Conservation (phyloP, 2,888 invertebrate species). For the Lycia hirtaria region DNA sequence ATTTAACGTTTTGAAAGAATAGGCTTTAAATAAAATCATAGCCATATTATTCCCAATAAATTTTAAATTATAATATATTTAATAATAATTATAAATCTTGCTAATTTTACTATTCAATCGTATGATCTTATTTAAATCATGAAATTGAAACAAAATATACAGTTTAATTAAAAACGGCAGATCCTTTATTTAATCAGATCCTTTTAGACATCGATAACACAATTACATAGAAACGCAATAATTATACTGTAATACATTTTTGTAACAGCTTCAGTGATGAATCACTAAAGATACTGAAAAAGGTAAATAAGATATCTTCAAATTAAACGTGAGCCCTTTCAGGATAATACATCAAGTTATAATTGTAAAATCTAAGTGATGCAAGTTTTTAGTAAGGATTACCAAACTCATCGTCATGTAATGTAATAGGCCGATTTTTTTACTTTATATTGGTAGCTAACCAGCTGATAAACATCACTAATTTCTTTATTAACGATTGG, state of each 20-base stretch:
- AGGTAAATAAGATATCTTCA: no score
- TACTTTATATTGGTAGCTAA: no score
- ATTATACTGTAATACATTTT: neutral
- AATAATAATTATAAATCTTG: no score
- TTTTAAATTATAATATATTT: slow-evolving; percentile 4
- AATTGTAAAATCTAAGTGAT: no score
- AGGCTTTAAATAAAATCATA: neutral
- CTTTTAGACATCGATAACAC: neutral
- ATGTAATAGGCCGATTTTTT: no score
- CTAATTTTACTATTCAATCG: slow-evolving; percentile 11
- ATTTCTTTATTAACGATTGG: no score
- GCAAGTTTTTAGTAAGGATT: no score
- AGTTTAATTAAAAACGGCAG: slow-evolving; percentile 40
- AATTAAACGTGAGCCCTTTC: no score
- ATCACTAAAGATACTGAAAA: neutral
- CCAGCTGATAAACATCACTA: no score
- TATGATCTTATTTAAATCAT: slow-evolving; percentile 15
- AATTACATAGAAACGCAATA: neutral
- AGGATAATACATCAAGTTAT: no score
- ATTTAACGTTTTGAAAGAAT: no score
- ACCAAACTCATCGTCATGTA: no score
- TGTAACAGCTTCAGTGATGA: neutral
- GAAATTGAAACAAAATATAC: slow-evolving; percentile 28
- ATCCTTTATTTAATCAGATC: slow-evolving; percentile 36
- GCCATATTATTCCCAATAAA: neutral